These are phyloP conservation scores for Corvus hawaiiensis DNA, from an alignment of 2,113 vertebrate species.

Conservation along the genomic window DNA sequence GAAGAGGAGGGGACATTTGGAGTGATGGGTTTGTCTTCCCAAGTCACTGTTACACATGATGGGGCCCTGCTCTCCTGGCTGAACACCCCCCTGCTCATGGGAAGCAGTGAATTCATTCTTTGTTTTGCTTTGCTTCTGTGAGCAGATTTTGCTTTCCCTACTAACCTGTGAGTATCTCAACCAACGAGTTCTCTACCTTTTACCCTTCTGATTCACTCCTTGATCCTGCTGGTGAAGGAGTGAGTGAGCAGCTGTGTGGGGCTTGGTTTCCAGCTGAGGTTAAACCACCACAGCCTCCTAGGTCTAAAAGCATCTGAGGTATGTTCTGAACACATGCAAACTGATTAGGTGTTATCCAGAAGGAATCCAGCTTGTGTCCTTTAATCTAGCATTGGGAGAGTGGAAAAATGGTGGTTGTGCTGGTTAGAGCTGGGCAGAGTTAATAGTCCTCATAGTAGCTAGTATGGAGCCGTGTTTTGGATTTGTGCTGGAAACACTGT, in stretches of 20 bases:
- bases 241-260: background rate
- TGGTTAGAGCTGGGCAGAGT: background rate
- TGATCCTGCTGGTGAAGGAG: background rate
- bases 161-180: background rate
- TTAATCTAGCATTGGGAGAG: background rate
- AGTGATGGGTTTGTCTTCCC: background rate
- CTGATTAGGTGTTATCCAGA: background rate
- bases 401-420: background rate
- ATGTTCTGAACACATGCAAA: rapidly evolving
- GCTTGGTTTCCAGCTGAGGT: background rate
- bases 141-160: background rate
- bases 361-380: background rate
- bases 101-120: background rate
- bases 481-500: background rate
- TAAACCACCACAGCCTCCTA: background rate
- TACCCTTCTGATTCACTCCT: background rate
- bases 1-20: background rate
- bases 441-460: background rate
- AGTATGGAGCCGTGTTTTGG: background rate
- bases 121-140: background rate
- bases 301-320: background rate
- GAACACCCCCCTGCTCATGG: background rate
- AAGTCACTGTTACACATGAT: background rate
- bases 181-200: rapidly evolving
- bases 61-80: background rate